Evolutionary conservation across 2,888 invertebrate species (phyloP).

Genomic region (Euclidia mi): DNA sequence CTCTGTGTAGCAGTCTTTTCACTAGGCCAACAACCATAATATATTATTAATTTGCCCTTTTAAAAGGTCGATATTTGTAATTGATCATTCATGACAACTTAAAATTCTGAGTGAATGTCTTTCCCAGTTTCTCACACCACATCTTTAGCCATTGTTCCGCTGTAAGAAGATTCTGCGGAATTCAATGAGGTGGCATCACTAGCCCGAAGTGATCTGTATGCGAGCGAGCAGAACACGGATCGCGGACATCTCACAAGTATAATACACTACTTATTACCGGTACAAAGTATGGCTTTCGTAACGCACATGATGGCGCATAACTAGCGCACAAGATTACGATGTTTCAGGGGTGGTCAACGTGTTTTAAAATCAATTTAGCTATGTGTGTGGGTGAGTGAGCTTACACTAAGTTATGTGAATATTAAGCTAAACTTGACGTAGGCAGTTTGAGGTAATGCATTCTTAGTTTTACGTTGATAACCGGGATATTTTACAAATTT

Average conservation of each 20-base stretch:
- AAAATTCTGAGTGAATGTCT: no score
- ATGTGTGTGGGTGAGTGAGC: constrained; percentile 28
- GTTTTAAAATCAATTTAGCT: constrained; percentile 45
- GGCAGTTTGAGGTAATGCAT: constrained; percentile 1
- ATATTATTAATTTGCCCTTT: no score
- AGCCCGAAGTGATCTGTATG: constrained; percentile 61
- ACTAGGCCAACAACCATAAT: no score
- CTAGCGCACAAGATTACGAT: constrained; percentile 49
- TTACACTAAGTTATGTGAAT: constrained; percentile 13
- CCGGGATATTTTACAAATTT: neutral
- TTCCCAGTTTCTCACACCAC: no score
- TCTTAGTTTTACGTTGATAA: neutral
- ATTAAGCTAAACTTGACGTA: constrained; percentile 7
- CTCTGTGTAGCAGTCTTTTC: no score
- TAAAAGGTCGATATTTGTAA: no score
- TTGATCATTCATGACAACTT: no score
- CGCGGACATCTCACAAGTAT: constrained; percentile 62
- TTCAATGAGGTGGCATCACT: constrained; percentile 34
- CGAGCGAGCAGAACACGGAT: constrained; percentile 57
- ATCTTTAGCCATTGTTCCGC: no score
- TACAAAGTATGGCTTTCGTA: constrained; percentile 60
- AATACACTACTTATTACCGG: constrained; percentile 62
- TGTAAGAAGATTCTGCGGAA: neutral
- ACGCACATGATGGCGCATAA: constrained; percentile 66
- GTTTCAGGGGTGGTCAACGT: constrained; percentile 47